phyloP scores from a whole-genome alignment of 1,140 invertebrate genomes.

The Drosophila bifasciata region DNA sequence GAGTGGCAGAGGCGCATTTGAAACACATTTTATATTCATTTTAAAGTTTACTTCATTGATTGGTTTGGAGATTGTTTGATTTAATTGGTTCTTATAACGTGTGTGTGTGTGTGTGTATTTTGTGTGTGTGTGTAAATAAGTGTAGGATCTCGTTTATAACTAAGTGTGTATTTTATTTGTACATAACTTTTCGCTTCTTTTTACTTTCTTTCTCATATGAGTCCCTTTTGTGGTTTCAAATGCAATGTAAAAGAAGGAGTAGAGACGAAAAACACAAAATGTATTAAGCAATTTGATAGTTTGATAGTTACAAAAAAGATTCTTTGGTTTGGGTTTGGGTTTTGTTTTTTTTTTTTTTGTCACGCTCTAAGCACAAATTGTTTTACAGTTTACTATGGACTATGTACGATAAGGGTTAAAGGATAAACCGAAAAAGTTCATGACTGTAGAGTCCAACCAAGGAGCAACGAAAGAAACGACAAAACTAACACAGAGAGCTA shows the following conservation, averaged over 20 bases:
- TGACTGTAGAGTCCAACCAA: slow-evolving; percentile 34
- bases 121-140: slow-evolving; percentile 1
- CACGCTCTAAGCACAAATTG: slow-evolving; percentile 40
- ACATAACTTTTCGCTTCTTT: slow-evolving; percentile 83
- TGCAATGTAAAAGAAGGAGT: slow-evolving; percentile 83
- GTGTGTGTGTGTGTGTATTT: slow-evolving; percentile 35
- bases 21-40: slow-evolving; percentile 29
- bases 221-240: slow-evolving; percentile 82
- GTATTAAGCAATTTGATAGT: slow-evolving; percentile 72
- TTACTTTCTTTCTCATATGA: slow-evolving; percentile 84
- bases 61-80: not conserved
- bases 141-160: slow-evolving; percentile 53
- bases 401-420: slow-evolving; percentile 31
- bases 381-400: slow-evolving; percentile 45
- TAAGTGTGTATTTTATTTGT: slow-evolving; percentile 71
- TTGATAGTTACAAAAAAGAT: slow-evolving; percentile 64
- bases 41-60: slow-evolving; percentile 33
- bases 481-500: slow-evolving; percentile 65
- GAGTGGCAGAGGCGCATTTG: slow-evolving; percentile 41
- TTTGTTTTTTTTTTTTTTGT: slow-evolving; percentile 37
- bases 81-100: slow-evolving; percentile 30
- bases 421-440: slow-evolving; percentile 26
- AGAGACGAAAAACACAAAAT: slow-evolving; percentile 82
- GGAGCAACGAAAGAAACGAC: slow-evolving; percentile 39
- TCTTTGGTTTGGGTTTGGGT: slow-evolving; percentile 30